These are phyloP conservation scores for Aleadryas rufinucha DNA, from an alignment of 2,113 vertebrate genomes.

Conservation along the genomic window DNA sequence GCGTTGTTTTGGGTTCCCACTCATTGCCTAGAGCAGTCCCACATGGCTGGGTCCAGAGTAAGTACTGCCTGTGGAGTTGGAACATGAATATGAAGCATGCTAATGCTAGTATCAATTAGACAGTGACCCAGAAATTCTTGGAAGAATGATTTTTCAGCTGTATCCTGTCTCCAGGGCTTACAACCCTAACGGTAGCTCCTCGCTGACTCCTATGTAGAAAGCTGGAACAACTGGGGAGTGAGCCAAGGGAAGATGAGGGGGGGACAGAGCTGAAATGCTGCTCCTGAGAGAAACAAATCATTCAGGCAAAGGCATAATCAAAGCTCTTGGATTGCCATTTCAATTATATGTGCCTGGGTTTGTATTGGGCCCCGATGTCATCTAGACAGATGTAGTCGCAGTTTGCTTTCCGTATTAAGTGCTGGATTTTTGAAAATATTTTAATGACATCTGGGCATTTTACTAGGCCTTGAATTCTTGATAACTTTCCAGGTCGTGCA, in stretches of 20 bases:
- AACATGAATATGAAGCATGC: constrained; percentile 80
- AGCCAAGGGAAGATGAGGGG: constrained; percentile 52
- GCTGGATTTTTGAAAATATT: constrained; percentile 58
- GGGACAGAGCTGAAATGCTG: constrained; percentile 49
- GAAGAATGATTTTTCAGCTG: constrained; percentile 78
- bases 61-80: constrained; percentile 67
- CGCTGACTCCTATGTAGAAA: constrained; percentile 20
- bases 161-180: constrained; percentile 63
- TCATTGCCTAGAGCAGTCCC: constrained; percentile 64
- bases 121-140: constrained; percentile 90
- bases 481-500: constrained; percentile 65
- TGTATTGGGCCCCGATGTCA: constrained; percentile 45
- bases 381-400: constrained; percentile 37
- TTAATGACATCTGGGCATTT: constrained; percentile 57
- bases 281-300: constrained; percentile 59
- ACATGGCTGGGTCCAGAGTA: constrained; percentile 68
- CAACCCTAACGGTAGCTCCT: constrained; percentile 12
- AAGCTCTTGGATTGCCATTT: constrained; percentile 36
- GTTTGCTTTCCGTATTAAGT: constrained; percentile 60
- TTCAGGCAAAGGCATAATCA: constrained; percentile 42
- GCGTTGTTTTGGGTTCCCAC: neutral
- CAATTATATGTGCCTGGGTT: constrained; percentile 43
- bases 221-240: constrained; percentile 53
- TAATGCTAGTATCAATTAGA: constrained; percentile 90
- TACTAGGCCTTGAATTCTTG: constrained; percentile 58